Evolutionary conservation across 1,140 invertebrate species (phyloP), one percentile per base, ranked within the genome.

Genomic region (Drosophila prosaltans): DNA sequence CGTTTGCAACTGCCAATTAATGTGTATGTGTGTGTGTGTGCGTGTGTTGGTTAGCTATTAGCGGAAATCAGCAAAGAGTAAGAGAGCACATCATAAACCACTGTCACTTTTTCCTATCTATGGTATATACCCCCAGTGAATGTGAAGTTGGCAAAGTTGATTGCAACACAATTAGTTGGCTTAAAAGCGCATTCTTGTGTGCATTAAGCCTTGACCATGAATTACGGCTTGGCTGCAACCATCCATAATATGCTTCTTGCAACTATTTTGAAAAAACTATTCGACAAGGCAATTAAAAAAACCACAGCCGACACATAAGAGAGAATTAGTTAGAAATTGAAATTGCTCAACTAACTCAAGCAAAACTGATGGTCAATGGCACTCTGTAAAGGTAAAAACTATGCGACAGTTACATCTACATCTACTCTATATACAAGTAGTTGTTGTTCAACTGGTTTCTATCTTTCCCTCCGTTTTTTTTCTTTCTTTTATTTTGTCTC

Each of bases 321-420:
- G 45, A 51, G 45, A 80, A 86, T 80, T 73, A 80, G 79, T 83
- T 77, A 83, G 83, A 86, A 86, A 86, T 70, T 83, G 83, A 86
- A 88, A 86, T 88, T 80, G 83, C 48, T 67, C 64, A 75, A 68
- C 58, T 65, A 55, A 54, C 40, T 16, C 24, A 54, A 28, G 30
- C 3, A 32, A 21, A 41, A 11, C 32, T 72, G 65, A 69, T 86
- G 83, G 83, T 86, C 83, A 86, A 86, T 86, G 82, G 65, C 82
- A 86, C 70, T 78, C 69, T 48, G 55, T 24, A 71, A 77, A 63
- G 48, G 72, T 40, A 36, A 36, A 51, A 30, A 58, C 28, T 60
- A 40, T 76, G 73, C 73, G 67, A 84, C 78, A 84, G 81, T 84
- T 86, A 74, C 70, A 81, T 80, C 81, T 85, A 75, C 75, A 75